These are phyloP conservation scores for Pogonomyrmex barbatus DNA, from an alignment of 1,140 invertebrate genomes.

Conservation along the genomic window DNA sequence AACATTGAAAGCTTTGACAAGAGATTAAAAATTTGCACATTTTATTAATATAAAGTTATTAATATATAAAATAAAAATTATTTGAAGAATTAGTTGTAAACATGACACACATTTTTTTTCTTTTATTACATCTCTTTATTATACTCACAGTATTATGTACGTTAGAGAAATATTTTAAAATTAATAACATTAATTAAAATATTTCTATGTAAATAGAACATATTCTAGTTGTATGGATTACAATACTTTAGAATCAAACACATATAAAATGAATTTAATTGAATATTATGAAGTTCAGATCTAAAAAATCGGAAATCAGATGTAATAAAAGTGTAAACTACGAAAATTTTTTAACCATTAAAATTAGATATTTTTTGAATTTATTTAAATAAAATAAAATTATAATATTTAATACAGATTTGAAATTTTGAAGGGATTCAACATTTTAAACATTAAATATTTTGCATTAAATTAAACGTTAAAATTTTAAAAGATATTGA, in stretches of 20 bases:
- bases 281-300: background rate
- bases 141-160: constrained; percentile 26
- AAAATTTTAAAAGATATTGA: background rate
- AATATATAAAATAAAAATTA: background rate
- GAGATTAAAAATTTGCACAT: background rate
- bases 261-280: background rate
- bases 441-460: background rate
- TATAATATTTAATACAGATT: constrained; percentile 1
- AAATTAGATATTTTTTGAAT: background rate
- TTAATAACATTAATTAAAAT: constrained; percentile 12
- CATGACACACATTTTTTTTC: background rate
- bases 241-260: constrained; percentile 19
- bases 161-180: constrained; percentile 34
- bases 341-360: background rate
- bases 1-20: constrained; percentile 6
- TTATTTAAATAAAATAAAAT: constrained; percentile 10
- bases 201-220: background rate
- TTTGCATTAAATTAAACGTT: background rate
- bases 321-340: constrained; percentile 13
- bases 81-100: background rate
- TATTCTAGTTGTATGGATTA: background rate
- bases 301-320: constrained; percentile 13
- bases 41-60: background rate
- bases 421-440: background rate
- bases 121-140: constrained; percentile 29